Evolutionary conservation across 2,888 invertebrate genomes (phyloP), one percentile per base, ranked within the genome.

Genomic region (Nymphalis c-album): DNA sequence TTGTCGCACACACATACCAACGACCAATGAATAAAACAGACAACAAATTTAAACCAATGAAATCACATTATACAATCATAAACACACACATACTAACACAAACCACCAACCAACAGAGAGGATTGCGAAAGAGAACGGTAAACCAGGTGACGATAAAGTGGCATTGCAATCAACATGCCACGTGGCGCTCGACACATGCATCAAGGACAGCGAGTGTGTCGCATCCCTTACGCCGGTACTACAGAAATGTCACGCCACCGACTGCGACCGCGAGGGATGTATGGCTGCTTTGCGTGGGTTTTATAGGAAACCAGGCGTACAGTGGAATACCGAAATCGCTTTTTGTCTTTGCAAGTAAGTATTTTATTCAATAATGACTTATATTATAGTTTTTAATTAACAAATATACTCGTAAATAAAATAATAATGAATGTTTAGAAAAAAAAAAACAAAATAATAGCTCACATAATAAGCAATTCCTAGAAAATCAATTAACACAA

Each of bases 301-400:
- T 91, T 98, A 97, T 90, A 94, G 96, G 85, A 95, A 95, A 79
- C 95, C 95, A 22, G 95, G 95, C 67, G 95, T 96, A 75, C 95
- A 95, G 76, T 96, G 97, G 94, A 97, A 96, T 82, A 94, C 97
- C 74, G 97, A 97, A 88, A 96, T 97, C 78, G 98, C 97, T 76
- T 97, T 97, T 91, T 98, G 98, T 85, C 94, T 97, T 71, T 98
- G 98, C 97, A 97, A 96, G 97, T 97, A 90, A 95, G 96, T 94
- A 35, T 13, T 40, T 31, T 40, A 31, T 31, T 31, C 26, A 31
- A 31, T 31, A 31, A 31, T 6, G 6, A 0, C 26, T 31, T 31
- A 31, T 31, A 31, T 31, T 6, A 6, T 31, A 6, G 26, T 5
- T 31, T 6, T 31, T 31, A 31, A 31, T 31, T 31, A 6, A 31